Percentiles rank a stretch among this genome's conserved stretches.
These are phyloP conservation scores for Chelonia mydas DNA, from an alignment of 2,797 vertebrate genomes.

Conservation along the genomic window DNA sequence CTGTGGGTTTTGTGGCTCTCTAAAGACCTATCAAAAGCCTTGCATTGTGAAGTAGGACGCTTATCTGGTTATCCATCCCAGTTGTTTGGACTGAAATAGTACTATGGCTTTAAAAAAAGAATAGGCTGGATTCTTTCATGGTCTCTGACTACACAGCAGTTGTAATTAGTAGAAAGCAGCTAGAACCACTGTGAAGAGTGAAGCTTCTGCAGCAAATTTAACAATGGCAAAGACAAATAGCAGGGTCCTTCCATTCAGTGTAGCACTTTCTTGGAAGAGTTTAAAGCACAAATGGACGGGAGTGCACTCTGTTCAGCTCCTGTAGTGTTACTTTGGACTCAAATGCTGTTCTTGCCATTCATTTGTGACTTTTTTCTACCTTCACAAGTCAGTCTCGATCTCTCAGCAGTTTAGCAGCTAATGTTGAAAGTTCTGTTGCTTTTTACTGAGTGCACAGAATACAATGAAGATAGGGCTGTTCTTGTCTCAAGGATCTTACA, in stretches of 20 bases:
- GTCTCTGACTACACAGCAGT: background rate
- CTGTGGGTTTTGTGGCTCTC: slow-evolving; percentile 2
- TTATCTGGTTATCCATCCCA: slow-evolving; percentile 27
- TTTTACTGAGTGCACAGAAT: rapidly evolving
- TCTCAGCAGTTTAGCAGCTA: background rate
- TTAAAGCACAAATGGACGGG: background rate
- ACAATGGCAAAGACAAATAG: slow-evolving; percentile 1
- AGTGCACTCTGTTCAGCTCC: background rate
- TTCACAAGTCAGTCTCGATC: background rate
- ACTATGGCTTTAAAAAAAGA: background rate
- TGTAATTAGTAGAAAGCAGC: slow-evolving; percentile 8
- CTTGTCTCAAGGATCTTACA: rapidly evolving
- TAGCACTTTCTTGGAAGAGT: background rate
- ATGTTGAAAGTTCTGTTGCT: background rate
- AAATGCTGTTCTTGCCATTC: background rate
- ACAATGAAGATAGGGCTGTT: background rate
- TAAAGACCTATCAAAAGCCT: slow-evolving; percentile 6
- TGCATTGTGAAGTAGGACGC: background rate
- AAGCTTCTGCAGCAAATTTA: background rate
- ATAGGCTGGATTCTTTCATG: background rate
- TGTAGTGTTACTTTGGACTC: background rate
- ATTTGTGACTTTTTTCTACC: background rate
- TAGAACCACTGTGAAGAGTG: background rate
- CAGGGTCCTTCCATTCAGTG: background rate
- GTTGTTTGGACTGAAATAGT: slow-evolving; percentile 43